phyloP scores from a whole-genome alignment of 1,140 invertebrate species.

The Medauroidea extradentata region DNA sequence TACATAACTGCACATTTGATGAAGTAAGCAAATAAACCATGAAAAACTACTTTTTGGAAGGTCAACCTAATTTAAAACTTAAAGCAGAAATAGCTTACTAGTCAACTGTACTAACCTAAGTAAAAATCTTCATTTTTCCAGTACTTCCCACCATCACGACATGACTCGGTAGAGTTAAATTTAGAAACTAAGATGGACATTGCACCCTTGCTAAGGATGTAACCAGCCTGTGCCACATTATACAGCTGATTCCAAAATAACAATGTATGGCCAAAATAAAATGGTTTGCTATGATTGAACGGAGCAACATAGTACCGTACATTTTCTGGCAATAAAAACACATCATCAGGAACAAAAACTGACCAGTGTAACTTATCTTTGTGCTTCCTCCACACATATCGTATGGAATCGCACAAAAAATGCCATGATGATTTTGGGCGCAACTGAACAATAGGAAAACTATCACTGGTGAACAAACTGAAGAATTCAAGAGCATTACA shows the following conservation, averaged over 20 bases:
- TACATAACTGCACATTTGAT: no score
- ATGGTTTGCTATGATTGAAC: constrained; percentile 25
- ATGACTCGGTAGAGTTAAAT: constrained; percentile 43
- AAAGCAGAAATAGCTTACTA: constrained; percentile 2
- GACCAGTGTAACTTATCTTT: constrained; percentile 19
- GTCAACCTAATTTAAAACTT: not conserved
- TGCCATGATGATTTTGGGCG: constrained; percentile 22
- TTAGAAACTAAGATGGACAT: constrained; percentile 36
- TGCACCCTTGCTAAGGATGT: constrained; percentile 45
- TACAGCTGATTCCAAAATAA: constrained; percentile 47
- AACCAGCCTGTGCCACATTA: constrained; percentile 49
- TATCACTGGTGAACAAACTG: constrained; percentile 3
- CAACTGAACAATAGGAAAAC: constrained; percentile 11
- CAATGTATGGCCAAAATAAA: constrained; percentile 50
- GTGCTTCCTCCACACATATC: constrained; percentile 10
- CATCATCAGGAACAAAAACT: constrained; percentile 23
- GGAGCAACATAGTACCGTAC: constrained; percentile 22
- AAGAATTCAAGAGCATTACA: constrained; percentile 21
- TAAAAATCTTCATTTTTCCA: constrained; percentile 55
- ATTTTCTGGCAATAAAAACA: constrained; percentile 30
- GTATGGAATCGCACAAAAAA: constrained; percentile 21
- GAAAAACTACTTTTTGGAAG: constrained; percentile 11
- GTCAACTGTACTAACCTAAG: constrained; percentile 41
- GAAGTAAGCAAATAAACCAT: no score
- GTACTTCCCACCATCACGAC: constrained; percentile 44